Base-by-base conservation (phyloP, 2,888 invertebrate genomes). In the Gandaritis pyraliata region DNA sequence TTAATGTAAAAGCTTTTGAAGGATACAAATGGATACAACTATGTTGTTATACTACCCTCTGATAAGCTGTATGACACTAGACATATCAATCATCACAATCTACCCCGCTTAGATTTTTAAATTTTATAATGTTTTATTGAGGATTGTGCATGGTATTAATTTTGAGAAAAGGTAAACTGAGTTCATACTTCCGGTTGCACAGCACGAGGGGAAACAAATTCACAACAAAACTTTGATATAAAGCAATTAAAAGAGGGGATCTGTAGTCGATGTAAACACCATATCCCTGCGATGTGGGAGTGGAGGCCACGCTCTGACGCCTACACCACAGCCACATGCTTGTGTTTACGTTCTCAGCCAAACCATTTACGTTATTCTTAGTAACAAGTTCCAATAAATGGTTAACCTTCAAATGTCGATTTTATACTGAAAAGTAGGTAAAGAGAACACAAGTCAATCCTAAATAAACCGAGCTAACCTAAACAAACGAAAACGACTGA, bases 211-310 rank as follows among this genome's bases (percentile, higher is more conserved):
- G 58, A 69, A 58, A 55, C 62, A 56, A 58, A 68, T 65, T 65
- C 59, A 68, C 62, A 65, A 68, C 57, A 63, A 71, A 69, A 67
- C 59, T 66, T 53, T 71, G 62, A 70, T 63, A 58, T 65, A 69
- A 67, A 68, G 70, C 75, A 72, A 78, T 77, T 76, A 80, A 77
- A 77, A 65, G 72, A 74, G 72, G 77, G 78, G 72, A 77, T 82
- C 78, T 76, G 73, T 80, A 71, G 77, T 74, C 77, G 74, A 83
- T 75, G 78, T 85, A 85, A 88, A 87, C 89, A 90, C 86, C 16
- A 79, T 90, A 88, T 87, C 85, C 82, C 82, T 79, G 80, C 73
- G 69, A 58, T 69, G 86, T 86, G 82, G 87, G 86, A 83, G 85
- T 79, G 78, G 82, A 89, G 88, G 88, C 80, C 88, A 71, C 58